phyloP scores from a whole-genome alignment of 2,113 vertebrate genomes.

The Dendropsophus ebraccatus region DNA sequence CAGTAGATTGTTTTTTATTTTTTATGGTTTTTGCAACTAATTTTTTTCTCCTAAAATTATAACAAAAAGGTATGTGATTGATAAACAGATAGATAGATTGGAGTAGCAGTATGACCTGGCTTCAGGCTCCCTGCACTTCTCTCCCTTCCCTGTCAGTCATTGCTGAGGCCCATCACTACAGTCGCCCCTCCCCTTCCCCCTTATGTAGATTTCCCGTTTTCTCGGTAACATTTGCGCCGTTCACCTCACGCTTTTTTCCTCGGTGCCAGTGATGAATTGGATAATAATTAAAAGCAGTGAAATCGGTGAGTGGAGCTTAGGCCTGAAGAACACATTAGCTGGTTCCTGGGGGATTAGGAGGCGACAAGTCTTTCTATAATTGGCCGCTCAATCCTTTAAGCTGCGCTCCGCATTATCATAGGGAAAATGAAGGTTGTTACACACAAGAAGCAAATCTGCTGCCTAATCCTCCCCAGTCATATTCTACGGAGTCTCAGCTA shows the following conservation, averaged over 20 bases:
- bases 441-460: neutral
- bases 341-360: slow-evolving; percentile 40
- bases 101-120: no score
- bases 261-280: slow-evolving; percentile 20
- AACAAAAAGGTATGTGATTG: no score
- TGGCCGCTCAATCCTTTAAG: slow-evolving; percentile 52
- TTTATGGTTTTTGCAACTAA: no score
- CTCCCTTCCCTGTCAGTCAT: no score
- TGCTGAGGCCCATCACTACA: neutral
- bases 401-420: slow-evolving; percentile 19
- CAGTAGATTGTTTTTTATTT: no score
- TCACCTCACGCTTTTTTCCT: neutral
- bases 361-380: slow-evolving; percentile 38
- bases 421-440: slow-evolving; percentile 17
- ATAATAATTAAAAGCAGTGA: slow-evolving; percentile 42
- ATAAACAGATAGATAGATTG: no score
- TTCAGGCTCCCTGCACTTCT: no score
- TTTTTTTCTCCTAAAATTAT: no score
- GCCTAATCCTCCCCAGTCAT: slow-evolving; percentile 9
- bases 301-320: slow-evolving; percentile 7
- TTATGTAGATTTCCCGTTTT: neutral
- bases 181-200: neutral
- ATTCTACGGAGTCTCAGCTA: slow-evolving; percentile 5
- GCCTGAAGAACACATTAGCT: slow-evolving; percentile 19
- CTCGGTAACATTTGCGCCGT: neutral